Percentiles rank a stretch among this genome's conserved stretches.
Evolutionary conservation across 2,113 vertebrate species (phyloP).

Genomic region (Calonectris borealis): DNA sequence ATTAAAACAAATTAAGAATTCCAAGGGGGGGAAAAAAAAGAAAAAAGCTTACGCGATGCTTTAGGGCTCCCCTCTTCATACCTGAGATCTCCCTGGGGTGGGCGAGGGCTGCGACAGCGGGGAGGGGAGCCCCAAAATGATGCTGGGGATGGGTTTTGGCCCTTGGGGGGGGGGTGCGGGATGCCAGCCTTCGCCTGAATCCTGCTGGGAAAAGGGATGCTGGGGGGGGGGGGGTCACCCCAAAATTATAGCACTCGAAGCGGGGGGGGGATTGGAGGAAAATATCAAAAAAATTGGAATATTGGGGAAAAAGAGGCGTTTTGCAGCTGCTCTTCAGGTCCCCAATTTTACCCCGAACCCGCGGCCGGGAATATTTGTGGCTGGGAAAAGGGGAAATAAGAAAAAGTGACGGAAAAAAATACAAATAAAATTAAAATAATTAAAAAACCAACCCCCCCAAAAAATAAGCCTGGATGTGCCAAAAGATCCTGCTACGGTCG

Average conservation of each 20-base stretch:
- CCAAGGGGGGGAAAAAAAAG: no score
- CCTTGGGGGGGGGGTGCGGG: not conserved
- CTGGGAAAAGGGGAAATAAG: not conserved
- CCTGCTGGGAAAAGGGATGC: not conserved
- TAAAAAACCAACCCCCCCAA: not conserved
- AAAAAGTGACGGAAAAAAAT: not conserved
- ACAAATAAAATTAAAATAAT: not conserved
- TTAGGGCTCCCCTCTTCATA: not conserved
- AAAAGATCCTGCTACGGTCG: constrained; percentile 37
- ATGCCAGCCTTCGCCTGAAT: not conserved
- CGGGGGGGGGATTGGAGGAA: not conserved
- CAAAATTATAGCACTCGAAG: not conserved
- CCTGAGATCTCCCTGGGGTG: constrained; percentile 13
- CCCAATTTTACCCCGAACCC: not conserved
- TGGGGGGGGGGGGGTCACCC: not conserved
- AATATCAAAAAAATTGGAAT: not conserved
- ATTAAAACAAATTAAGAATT: not conserved
- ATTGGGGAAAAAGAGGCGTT: not conserved
- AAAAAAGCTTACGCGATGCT: not conserved
- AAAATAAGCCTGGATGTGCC: not conserved
- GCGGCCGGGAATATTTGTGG: accelerated
- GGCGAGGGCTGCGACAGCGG: not conserved
- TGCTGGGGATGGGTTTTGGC: not conserved
- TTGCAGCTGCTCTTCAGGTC: not conserved
- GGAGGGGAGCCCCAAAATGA: not conserved